These are phyloP conservation scores for Sphenopsis melanotis DNA, from an alignment of 2,797 vertebrate species.

Conservation along the genomic window DNA sequence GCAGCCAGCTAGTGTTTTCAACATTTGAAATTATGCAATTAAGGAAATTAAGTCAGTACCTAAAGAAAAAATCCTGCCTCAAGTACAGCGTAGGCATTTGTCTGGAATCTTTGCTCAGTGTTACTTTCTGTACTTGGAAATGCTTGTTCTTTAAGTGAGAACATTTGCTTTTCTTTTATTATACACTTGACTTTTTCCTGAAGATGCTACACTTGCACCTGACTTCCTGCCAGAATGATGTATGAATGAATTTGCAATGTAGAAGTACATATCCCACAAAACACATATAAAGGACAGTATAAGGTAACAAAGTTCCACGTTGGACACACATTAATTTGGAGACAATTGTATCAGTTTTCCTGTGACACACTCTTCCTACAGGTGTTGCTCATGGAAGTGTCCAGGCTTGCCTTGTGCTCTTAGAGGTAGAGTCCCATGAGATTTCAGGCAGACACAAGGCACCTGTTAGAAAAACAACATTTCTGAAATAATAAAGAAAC, in stretches of 20 bases:
- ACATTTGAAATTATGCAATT: background rate
- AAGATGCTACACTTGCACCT: background rate
- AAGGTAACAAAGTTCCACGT: background rate
- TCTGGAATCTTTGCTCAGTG: background rate
- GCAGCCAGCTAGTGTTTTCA: background rate
- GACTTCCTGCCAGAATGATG: background rate
- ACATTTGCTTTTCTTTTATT: background rate
- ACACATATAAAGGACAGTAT: background rate
- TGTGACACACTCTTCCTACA: background rate
- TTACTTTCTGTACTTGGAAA: background rate
- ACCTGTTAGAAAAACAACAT: background rate
- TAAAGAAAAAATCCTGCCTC: background rate
- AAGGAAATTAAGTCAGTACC: background rate
- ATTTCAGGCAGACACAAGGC: background rate
- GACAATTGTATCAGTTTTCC: background rate
- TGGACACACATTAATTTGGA: background rate
- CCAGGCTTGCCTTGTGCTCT: background rate
- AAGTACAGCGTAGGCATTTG: background rate
- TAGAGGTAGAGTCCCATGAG: background rate
- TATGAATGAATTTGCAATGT: background rate
- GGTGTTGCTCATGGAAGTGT: background rate
- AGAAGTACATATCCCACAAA: background rate
- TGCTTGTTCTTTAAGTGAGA: background rate
- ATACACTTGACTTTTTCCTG: background rate
- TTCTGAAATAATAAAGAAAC: background rate